Percentiles rank a stretch among this genome's conserved stretches.
These are phyloP conservation scores for Bergia sp. DNA, from an alignment of 92 coral and sea anemone genomes.

Conservation along the genomic window DNA sequence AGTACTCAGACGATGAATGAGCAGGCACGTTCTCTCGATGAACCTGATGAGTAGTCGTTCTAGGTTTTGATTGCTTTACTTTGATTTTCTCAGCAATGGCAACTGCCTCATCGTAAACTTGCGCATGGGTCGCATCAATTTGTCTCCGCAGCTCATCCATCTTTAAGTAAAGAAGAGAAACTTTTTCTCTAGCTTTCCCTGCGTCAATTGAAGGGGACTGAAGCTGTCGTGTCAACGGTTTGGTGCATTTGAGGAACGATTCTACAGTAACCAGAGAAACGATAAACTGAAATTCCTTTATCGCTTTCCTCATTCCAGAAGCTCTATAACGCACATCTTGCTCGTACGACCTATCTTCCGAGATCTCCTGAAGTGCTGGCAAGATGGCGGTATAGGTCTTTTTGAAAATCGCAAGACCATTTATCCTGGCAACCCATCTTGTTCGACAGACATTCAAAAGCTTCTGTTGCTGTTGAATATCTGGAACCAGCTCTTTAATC, in stretches of 20 bases:
- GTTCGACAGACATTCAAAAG: constrained; percentile 47
- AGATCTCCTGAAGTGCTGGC: constrained; percentile 33
- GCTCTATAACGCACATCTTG: constrained; percentile 47
- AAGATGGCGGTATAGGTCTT: constrained; percentile 34
- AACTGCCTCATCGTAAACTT: constrained; percentile 35
- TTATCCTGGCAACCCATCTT: constrained; percentile 38
- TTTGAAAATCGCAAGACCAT: constrained; percentile 44
- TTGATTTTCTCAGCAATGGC: constrained; percentile 8
- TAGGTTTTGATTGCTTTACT: constrained; percentile 1
- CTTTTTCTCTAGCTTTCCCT: constrained; percentile 44
- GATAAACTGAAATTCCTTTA: constrained; percentile 41
- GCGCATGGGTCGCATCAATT: constrained; percentile 19
- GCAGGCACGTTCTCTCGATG: constrained; percentile 52
- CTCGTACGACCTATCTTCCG: constrained; percentile 27
- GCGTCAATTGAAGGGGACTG: constrained; percentile 54
- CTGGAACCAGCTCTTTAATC: no score
- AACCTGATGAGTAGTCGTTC: constrained; percentile 36
- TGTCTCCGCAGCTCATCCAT: constrained; percentile 28
- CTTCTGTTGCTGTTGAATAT: constrained; percentile 25
- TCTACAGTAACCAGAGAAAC: constrained; percentile 50
- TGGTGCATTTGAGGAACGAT: constrained; percentile 44
- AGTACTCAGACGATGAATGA: constrained; percentile 40
- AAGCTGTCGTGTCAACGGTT: constrained; percentile 48
- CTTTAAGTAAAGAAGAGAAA: constrained; percentile 30
- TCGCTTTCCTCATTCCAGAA: constrained; percentile 49